Conservation (phyloP, 2,888 invertebrate genomes). For the Hydroisotoma schaefferi region DNA sequence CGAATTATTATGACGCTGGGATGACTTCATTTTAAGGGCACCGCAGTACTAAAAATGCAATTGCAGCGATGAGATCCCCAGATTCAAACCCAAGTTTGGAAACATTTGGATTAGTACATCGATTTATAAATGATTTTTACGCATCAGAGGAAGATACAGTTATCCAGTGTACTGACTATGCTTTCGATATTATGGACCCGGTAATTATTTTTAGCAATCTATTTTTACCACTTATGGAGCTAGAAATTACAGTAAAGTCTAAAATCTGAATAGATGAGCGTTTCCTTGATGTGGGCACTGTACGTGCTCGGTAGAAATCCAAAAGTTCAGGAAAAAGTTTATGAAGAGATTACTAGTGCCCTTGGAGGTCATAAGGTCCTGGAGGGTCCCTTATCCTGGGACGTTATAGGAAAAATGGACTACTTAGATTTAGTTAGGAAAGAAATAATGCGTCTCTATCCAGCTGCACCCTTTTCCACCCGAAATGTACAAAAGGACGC, state of each 20-base stretch:
- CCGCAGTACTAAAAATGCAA: background rate
- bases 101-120: background rate
- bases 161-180: background rate
- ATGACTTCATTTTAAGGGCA: no score
- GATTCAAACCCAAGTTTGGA: background rate
- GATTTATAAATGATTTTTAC: background rate
- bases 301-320: slow-evolving; percentile 13
- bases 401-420: slow-evolving; percentile 9
- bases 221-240: background rate
- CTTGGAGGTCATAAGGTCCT: slow-evolving; percentile 5
- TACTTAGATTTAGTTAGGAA: slow-evolving; percentile 16
- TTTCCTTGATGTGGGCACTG: slow-evolving; percentile 10
- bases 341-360: slow-evolving; percentile 9
- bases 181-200: slow-evolving; percentile 11
- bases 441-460: slow-evolving; percentile 18
- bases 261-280: slow-evolving; percentile 10
- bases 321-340: slow-evolving; percentile 20
- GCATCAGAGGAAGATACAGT: background rate
- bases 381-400: background rate
- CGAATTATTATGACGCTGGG: no score
- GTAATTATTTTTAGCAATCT: slow-evolving; percentile 3
- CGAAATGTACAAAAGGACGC: background rate
- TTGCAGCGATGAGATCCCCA: background rate
- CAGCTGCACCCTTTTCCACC: slow-evolving; percentile 15
- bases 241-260: background rate